These are phyloP conservation scores for Lagria hirta DNA, from an alignment of 2,888 invertebrate genomes.

Conservation along the genomic window DNA sequence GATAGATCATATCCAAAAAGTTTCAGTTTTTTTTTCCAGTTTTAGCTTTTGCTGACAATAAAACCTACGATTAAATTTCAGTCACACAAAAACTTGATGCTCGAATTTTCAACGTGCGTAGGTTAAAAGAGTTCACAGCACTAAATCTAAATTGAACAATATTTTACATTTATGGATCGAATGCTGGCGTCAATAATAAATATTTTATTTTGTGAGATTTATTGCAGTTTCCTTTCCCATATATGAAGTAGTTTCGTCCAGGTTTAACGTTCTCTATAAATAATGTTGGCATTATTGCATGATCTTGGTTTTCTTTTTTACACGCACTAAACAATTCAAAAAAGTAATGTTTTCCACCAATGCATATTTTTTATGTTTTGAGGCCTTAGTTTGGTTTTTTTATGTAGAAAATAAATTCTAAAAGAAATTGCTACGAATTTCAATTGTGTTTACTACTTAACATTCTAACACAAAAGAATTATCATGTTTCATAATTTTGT, in stretches of 20 bases:
- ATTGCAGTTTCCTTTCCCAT: constrained; percentile 29
- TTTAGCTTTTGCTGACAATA: constrained; percentile 7
- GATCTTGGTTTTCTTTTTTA: constrained; percentile 37
- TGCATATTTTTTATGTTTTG: too few relatives aligned
- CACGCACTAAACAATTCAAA: too few relatives aligned
- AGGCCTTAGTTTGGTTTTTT: too few relatives aligned
- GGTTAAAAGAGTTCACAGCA: constrained; percentile 24
- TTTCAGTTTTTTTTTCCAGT: too few relatives aligned
- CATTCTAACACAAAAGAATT: too few relatives aligned
- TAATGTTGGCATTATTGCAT: constrained; percentile 40
- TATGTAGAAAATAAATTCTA: too few relatives aligned
- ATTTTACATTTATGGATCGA: constrained; percentile 36
- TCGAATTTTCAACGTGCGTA: constrained; percentile 18
- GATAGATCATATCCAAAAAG: too few relatives aligned
- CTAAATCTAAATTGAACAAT: constrained; percentile 33
- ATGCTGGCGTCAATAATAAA: constrained; percentile 33
- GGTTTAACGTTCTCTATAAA: constrained; percentile 38
- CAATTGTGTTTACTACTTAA: too few relatives aligned
- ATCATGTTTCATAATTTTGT: too few relatives aligned
- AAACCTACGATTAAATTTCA: constrained; percentile 22
- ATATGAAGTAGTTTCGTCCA: constrained; percentile 33
- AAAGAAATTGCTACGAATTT: too few relatives aligned
- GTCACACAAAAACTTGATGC: too few relatives aligned
- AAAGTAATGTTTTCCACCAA: too few relatives aligned
- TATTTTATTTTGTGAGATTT: constrained; percentile 33